phyloP scores from a whole-genome alignment of 2,797 vertebrate genomes.

The Vespertilio murinus region DNA sequence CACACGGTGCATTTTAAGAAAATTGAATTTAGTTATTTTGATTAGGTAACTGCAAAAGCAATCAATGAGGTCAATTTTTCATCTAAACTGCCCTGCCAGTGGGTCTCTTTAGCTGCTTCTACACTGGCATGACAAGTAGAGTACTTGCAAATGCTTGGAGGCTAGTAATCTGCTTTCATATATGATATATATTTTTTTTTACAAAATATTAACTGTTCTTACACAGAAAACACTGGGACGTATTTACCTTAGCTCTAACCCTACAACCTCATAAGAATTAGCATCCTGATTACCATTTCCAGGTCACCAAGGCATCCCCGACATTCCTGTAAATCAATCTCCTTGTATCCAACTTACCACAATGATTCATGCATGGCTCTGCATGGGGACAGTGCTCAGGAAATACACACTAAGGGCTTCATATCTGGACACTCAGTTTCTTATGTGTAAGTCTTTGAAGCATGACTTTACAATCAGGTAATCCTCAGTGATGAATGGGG shows the following conservation, averaged over 20 bases:
- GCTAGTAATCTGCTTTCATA: background rate
- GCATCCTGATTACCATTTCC: too few species aligned
- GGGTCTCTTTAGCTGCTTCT: background rate
- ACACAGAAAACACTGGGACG: background rate
- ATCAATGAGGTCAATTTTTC: background rate
- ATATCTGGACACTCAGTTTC: fast-evolving
- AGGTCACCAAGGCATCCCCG: fast-evolving
- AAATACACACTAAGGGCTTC: fast-evolving
- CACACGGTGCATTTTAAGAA: constrained; percentile 18
- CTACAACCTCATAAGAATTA: too few species aligned
- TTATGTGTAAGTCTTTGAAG: background rate
- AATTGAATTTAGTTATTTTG: background rate
- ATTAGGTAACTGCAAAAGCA: background rate
- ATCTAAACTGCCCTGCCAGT: background rate
- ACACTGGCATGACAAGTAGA: fast-evolving
- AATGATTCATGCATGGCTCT: fast-evolving
- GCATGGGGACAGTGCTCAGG: fast-evolving
- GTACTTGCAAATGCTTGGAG: background rate
- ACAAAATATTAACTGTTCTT: background rate
- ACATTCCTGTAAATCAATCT: fast-evolving
- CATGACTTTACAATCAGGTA: background rate
- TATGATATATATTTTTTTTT: background rate
- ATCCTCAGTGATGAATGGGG: background rate
- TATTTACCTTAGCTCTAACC: background rate
- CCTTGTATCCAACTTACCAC: fast-evolving